Evolutionary conservation across 1,140 invertebrate species (phyloP).

Genomic region (Yoshiicerus persimilis): DNA sequence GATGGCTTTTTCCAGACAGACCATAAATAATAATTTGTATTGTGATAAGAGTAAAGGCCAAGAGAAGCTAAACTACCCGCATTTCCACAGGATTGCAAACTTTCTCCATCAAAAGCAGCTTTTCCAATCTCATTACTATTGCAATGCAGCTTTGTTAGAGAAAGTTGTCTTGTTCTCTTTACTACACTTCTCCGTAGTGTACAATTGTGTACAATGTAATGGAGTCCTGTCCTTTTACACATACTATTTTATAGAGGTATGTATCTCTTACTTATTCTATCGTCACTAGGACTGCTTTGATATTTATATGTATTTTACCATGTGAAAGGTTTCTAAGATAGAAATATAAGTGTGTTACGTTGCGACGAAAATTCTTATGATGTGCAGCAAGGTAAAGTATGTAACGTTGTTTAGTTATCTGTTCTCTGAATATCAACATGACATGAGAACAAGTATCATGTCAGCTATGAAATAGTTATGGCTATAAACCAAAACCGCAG

Average conservation of each 20-base stretch:
- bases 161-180: not conserved
- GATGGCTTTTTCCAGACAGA: not conserved
- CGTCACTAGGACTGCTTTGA: no score
- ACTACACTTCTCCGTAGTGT: not conserved
- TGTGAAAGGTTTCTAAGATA: no score
- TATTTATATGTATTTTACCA: no score
- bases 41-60: not conserved
- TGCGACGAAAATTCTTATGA: no score
- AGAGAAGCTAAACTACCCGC: not conserved
- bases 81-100: not conserved
- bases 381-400: not conserved
- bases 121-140: not conserved
- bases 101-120: constrained; percentile 11
- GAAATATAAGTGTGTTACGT: no score
- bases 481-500: not conserved
- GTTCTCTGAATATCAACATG: not conserved
- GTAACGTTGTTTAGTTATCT: not conserved
- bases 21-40: constrained; percentile 27
- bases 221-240: not conserved
- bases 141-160: not conserved
- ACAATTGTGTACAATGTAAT: not conserved
- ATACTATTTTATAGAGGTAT: not conserved
- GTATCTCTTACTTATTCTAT: not conserved
- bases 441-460: not conserved
- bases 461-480: not conserved